Percentiles rank a stretch among this genome's conserved stretches.
Conservation (phyloP, 2,113 vertebrate genomes). For the Pomatorhinus ruficollis region DNA sequence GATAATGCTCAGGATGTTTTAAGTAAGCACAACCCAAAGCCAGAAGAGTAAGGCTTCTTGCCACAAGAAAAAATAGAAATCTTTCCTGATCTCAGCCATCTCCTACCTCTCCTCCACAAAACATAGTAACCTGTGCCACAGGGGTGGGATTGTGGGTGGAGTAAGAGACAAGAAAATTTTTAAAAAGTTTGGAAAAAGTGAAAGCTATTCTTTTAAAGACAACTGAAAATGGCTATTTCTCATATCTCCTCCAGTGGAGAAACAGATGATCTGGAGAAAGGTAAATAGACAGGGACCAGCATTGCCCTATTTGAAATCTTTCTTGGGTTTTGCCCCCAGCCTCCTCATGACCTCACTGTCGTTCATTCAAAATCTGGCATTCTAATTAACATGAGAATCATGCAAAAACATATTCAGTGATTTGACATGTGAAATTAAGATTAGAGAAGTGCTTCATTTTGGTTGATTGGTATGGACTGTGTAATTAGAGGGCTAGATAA, state of each 20-base stretch:
- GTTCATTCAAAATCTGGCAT: not conserved
- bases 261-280: not conserved
- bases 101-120: fast-evolving
- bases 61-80: not conserved
- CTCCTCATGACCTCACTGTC: not conserved
- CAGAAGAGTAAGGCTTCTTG: not conserved
- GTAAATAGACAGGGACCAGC: not conserved
- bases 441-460: slow-evolving; percentile 51
- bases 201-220: not conserved
- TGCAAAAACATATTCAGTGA: not conserved
- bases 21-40: not conserved
- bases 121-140: not conserved
- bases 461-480: slow-evolving; percentile 55
- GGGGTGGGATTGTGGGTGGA: not conserved
- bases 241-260: not conserved
- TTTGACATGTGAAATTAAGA: slow-evolving; percentile 48
- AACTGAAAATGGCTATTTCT: not conserved
- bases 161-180: not conserved
- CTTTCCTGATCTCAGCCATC: not conserved
- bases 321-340: not conserved
- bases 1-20: not conserved
- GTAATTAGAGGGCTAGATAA: slow-evolving; percentile 56
- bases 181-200: not conserved
- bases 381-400: not conserved
- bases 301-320: not conserved